These are phyloP conservation scores for Apis florea DNA, from an alignment of 1,140 invertebrate species.

Conservation along the genomic window DNA sequence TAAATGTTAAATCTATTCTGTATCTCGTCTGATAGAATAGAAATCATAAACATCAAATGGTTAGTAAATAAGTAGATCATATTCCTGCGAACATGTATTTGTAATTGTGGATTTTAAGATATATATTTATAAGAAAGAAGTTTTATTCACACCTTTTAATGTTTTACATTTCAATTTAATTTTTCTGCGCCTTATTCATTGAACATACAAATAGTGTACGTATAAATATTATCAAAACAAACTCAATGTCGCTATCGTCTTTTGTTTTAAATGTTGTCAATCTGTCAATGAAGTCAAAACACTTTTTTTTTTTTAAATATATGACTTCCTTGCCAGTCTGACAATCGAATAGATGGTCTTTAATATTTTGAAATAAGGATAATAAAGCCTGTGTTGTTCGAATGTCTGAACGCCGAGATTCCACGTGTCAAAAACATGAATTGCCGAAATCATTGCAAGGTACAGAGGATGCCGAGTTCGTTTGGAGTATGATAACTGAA, in stretches of 20 bases:
- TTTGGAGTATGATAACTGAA: slow-evolving; percentile 66
- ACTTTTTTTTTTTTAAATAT: neutral
- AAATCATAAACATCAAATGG: no score
- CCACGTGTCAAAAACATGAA: slow-evolving; percentile 28
- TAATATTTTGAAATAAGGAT: neutral
- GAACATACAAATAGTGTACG: no score
- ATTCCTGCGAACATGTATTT: no score
- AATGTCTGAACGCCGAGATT: slow-evolving; percentile 32
- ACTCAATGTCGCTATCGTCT: neutral
- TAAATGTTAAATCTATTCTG: no score
- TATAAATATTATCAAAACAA: neutral
- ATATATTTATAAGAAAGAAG: no score
- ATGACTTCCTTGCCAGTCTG: neutral
- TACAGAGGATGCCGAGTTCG: slow-evolving; percentile 62
- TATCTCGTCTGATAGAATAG: no score
- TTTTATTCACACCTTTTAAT: no score
- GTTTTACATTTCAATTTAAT: neutral
- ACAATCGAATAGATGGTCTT: neutral
- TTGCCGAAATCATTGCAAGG: slow-evolving; percentile 61
- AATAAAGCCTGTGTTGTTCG: neutral
- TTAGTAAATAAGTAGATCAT: no score
- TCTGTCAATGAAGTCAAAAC: neutral
- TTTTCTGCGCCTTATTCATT: no score
- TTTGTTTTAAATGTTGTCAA: neutral
- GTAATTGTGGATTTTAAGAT: no score